phyloP scores from a whole-genome alignment of 2,888 invertebrate species.

The Diarsia dahlii region DNA sequence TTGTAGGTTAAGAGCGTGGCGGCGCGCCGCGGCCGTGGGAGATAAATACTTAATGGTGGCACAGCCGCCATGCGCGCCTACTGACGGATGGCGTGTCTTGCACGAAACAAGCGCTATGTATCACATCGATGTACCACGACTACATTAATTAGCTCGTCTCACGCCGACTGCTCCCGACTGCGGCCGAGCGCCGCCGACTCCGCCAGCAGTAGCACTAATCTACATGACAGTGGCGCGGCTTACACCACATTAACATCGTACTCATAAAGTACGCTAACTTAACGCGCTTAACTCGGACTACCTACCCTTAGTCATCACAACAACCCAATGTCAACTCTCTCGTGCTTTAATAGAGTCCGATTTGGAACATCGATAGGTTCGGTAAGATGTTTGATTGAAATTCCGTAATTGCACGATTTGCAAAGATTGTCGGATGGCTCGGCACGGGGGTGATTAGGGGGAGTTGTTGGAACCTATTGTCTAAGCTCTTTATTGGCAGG shows the following conservation, averaged over 20 bases:
- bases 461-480: slow-evolving; percentile 56
- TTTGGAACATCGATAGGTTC: slow-evolving; percentile 29
- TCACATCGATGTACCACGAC: slow-evolving; percentile 63
- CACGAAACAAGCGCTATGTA: slow-evolving; percentile 61
- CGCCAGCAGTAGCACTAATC: slow-evolving; percentile 56
- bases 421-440: slow-evolving; percentile 64
- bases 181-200: slow-evolving; percentile 31
- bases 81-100: slow-evolving; percentile 60
- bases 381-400: slow-evolving; percentile 63
- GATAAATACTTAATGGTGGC: slow-evolving; percentile 59
- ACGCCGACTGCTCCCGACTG: slow-evolving; percentile 20
- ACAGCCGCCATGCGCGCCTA: slow-evolving; percentile 37
- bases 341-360: slow-evolving; percentile 36
- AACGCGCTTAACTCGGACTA: slow-evolving; percentile 55
- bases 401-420: slow-evolving; percentile 70
- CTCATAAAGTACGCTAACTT: slow-evolving; percentile 62
- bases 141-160: slow-evolving; percentile 59
- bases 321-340: slow-evolving; percentile 43
- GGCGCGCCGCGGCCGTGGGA: slow-evolving; percentile 36
- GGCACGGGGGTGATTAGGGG: slow-evolving; percentile 48
- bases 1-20: slow-evolving; percentile 53
- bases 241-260: slow-evolving; percentile 65
- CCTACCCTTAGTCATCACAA: slow-evolving; percentile 39
- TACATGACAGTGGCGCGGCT: slow-evolving; percentile 54
- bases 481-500: slow-evolving; percentile 54